These are phyloP conservation scores for Lagocephalus sceleratus DNA, from an alignment of 2,797 vertebrate species.

Conservation along the genomic window DNA sequence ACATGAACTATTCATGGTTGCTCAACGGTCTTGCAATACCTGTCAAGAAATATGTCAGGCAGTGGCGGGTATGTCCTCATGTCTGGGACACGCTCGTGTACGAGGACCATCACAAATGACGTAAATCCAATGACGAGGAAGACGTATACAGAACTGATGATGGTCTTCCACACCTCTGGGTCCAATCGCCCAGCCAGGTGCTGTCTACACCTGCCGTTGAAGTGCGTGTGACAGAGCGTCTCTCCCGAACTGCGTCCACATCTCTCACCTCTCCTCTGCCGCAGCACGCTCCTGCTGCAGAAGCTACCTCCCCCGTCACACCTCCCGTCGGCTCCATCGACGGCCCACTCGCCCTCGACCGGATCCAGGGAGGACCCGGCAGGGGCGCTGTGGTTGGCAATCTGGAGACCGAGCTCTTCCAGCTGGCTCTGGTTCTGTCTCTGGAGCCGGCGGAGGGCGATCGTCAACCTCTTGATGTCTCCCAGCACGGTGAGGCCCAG, in stretches of 20 bases:
- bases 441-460: constrained; percentile 86
- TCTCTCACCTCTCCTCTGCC: constrained; percentile 74
- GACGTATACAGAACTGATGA: constrained; percentile 87
- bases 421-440: constrained; percentile 82
- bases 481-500: constrained; percentile 89
- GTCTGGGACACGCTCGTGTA: constrained; percentile 93
- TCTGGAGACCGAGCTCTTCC: constrained; percentile 71
- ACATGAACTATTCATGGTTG: constrained; percentile 24
- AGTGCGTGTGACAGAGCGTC: constrained; percentile 79
- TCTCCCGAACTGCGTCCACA: constrained; percentile 55
- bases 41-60: constrained; percentile 96
- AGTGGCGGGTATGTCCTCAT: constrained; percentile 94
- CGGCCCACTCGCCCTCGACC: constrained; percentile 33
- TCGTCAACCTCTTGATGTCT: constrained; percentile 89
- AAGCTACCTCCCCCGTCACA: constrained; percentile 65
- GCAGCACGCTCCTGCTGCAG: constrained; percentile 80
- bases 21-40: constrained; percentile 67
- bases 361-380: constrained; percentile 34
- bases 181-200: constrained; percentile 81
- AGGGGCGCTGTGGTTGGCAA: constrained; percentile 4
- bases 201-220: constrained; percentile 83
- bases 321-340: constrained; percentile 22
- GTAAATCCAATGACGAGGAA: constrained; percentile 93
- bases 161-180: constrained; percentile 94
- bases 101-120: constrained; percentile 95